phyloP scores from a whole-genome alignment of 1,140 invertebrate species.

The Protaetia brevitarsis region DNA sequence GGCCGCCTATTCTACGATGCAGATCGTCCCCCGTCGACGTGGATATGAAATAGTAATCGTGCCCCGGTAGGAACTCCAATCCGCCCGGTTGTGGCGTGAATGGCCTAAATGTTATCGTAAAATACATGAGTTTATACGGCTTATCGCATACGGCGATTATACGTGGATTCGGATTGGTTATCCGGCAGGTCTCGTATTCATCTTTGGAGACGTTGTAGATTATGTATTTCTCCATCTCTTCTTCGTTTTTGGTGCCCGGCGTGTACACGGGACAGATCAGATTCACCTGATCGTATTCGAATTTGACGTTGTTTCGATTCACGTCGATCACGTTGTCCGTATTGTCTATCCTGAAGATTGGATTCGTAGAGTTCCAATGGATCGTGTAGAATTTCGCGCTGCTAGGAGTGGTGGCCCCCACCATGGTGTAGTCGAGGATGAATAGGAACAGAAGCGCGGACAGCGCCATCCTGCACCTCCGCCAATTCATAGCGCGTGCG shows the following conservation, averaged over 20 bases:
- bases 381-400: slow-evolving; percentile 47
- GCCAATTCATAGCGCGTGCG: slow-evolving; percentile 29
- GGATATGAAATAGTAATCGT: slow-evolving; percentile 94
- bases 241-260: slow-evolving; percentile 81
- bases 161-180: slow-evolving; percentile 88
- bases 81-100: slow-evolving; percentile 94
- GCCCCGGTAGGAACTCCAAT: slow-evolving; percentile 88
- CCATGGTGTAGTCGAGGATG: background rate
- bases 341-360: slow-evolving; percentile 95
- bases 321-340: slow-evolving; percentile 96
- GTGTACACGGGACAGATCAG: slow-evolving; percentile 92
- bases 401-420: slow-evolving; percentile 35
- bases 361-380: slow-evolving; percentile 49
- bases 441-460: slow-evolving; percentile 17
- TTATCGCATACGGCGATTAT: slow-evolving; percentile 96
- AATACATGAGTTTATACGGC: slow-evolving; percentile 90
- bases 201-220: slow-evolving; percentile 96
- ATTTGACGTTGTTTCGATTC: slow-evolving; percentile 88
- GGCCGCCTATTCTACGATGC: slow-evolving; percentile 79
- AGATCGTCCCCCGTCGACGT: slow-evolving; percentile 89
- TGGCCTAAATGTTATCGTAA: slow-evolving; percentile 94
- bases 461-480: slow-evolving; percentile 19
- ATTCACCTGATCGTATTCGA: slow-evolving; percentile 92
- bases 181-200: slow-evolving; percentile 92
- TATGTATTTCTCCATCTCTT: slow-evolving; percentile 87